phyloP scores from a whole-genome alignment of 2,113 vertebrate species.

The Cynoglossus semilaevis region DNA sequence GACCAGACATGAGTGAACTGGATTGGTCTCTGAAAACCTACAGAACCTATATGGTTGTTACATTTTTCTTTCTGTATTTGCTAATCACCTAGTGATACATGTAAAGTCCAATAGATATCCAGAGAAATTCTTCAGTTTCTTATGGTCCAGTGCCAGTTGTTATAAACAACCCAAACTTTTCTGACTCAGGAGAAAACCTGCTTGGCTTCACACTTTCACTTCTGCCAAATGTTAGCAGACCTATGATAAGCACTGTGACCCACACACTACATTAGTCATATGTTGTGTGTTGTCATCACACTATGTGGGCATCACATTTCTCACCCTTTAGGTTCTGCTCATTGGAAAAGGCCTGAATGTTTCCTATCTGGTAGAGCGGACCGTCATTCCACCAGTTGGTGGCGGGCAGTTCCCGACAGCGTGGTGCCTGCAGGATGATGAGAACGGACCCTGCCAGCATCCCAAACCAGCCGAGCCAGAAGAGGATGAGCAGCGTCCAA shows the following conservation, averaged over 20 bases:
- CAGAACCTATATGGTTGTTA: no score
- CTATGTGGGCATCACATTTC: no score
- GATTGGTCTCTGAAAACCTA: no score
- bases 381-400: constrained; percentile 84
- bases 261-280: neutral
- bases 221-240: neutral
- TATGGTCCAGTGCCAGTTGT: no score
- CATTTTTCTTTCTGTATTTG: no score
- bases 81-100: no score
- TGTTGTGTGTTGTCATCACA: no score
- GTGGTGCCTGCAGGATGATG: constrained; percentile 85
- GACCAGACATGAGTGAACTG: neutral
- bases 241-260: neutral
- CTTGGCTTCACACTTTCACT: neutral
- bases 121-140: no score
- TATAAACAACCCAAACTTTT: no score
- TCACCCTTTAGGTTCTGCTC: constrained; percentile 70
- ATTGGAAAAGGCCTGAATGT: constrained; percentile 71
- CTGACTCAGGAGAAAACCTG: no score
- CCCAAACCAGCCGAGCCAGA: constrained; percentile 89
- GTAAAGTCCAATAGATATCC: no score
- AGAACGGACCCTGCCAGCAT: constrained; percentile 83
- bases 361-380: constrained; percentile 78
- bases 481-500: constrained; percentile 82
- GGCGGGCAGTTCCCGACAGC: constrained; percentile 79